Base-by-base conservation (phyloP, 2,797 vertebrate genomes). In the Spinus olivaceus region DNA sequence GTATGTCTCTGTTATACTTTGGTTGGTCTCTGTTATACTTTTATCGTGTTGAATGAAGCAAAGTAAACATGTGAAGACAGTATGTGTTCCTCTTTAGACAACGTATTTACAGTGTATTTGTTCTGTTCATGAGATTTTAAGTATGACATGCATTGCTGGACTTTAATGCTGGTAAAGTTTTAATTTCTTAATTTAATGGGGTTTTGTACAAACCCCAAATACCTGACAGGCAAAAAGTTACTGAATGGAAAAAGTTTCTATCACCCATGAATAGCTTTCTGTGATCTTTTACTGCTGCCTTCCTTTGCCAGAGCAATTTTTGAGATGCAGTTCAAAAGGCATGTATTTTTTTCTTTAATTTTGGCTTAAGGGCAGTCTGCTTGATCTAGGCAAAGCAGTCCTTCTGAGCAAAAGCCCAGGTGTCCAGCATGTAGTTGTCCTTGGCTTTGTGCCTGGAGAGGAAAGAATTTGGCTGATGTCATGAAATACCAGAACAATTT, bases 401-500 rank as follows among this genome's bases (percentile, higher is more conserved):
- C 76, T 92, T 65, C 80, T 92, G 87, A 96, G 95, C 94, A 66
- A 82, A 97, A 96, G 91, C 95, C 77, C 94, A 97, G 97, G 96
- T 98, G 94, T 97, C 97, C 95, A 95, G 95, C 88, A 85, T 2
- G 35, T 95, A 87, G 98, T 94, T 97, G 96, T 97, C 94, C 92
- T 97, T 98, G 97, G 98, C 97, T 90, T 95, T 72, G 47, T 88
- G 97, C 97, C 97, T 97, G 64, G 95, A 95, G 94, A 95, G 97
- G 97, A 97, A 98, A 97, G 97, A 98, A 98, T 98, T 97, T 98
- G 97, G 96, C 97, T 98, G 98, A 98, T 98, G 98, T 98, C 97
- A 98, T 97, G 88, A 98, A 98, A 98, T 98, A 97, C 98, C 98
- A 98, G 96, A 92, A 91, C 95, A 97, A 97, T 97, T 97, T 98